These are phyloP conservation scores for Zoanthus sansibaricus DNA, from an alignment of 92 coral and sea anemone species.

Conservation along the genomic window DNA sequence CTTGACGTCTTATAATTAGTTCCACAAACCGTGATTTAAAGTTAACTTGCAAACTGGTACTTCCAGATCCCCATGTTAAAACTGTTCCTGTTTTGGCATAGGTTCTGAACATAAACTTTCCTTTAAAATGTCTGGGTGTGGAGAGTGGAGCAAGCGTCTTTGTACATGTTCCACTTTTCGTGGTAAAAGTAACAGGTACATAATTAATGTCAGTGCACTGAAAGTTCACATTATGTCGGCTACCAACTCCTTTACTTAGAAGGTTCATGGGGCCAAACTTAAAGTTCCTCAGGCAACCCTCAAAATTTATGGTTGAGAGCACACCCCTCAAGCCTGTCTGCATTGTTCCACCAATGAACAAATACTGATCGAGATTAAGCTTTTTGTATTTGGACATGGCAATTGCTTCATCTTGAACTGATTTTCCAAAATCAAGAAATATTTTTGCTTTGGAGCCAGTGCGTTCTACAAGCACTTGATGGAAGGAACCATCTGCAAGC, in stretches of 20 bases:
- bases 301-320: constrained; percentile 63
- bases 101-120: constrained; percentile 36
- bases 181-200: constrained; percentile 17
- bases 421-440: constrained; percentile 47
- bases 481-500: constrained; percentile 70
- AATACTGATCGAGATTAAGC: constrained; percentile 61
- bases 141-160: constrained; percentile 1
- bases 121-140: background rate
- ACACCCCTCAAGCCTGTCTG: constrained; percentile 59
- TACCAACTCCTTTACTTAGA: constrained; percentile 9
- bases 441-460: constrained; percentile 41
- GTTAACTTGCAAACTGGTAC: background rate
- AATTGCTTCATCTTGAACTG: constrained; percentile 37
- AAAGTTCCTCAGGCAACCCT: constrained; percentile 75
- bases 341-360: constrained; percentile 74
- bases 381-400: constrained; percentile 59
- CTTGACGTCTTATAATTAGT: background rate
- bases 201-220: constrained; percentile 3
- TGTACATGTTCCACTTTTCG: constrained; percentile 16
- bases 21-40: constrained; percentile 11
- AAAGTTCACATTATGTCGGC: constrained; percentile 2
- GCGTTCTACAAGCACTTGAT: constrained; percentile 57
- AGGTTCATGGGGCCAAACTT: constrained; percentile 12
- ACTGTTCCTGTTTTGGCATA: constrained; percentile 15
- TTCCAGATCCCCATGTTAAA: constrained; percentile 20